Evolutionary conservation across 92 coral and sea anemone genomes (phyloP).

Genomic region (Paragorgia papillata): DNA sequence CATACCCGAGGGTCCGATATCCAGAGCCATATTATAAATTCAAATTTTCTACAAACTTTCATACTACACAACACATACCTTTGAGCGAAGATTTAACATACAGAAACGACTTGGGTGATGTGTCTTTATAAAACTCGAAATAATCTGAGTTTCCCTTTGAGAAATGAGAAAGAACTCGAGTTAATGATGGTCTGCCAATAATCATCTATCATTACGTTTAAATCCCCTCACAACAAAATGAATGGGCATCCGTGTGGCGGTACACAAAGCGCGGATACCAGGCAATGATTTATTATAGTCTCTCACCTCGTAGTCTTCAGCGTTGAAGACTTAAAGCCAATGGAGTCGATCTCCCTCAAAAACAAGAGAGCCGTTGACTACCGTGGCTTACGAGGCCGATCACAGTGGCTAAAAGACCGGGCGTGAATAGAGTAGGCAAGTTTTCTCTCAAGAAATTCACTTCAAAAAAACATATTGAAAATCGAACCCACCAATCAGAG

Average conservation of each 20-base stretch:
- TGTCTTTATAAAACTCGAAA: constrained; percentile 15
- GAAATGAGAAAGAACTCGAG: background rate
- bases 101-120: constrained; percentile 13
- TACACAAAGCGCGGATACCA: too few species aligned
- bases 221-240: constrained; percentile 36
- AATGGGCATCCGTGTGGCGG: too few species aligned
- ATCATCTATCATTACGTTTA: constrained; percentile 45
- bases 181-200: background rate
- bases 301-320: constrained; percentile 33
- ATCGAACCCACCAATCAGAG: constrained; percentile 28
- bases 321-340: constrained; percentile 34
- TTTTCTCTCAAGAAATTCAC: background rate
- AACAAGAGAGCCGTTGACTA: constrained; percentile 34
- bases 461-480: constrained; percentile 18
- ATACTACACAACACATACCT: background rate
- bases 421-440: background rate
- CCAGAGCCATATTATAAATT: background rate
- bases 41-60: background rate
- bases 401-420: constrained; percentile 11
- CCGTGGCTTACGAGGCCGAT: constrained; percentile 10
- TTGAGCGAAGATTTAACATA: background rate
- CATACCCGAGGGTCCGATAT: background rate
- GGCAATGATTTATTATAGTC: too few species aligned
- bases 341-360: constrained; percentile 33
- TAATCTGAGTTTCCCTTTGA: constrained; percentile 27